Conservation (phyloP, 2,113 vertebrate species). For the Albula glossodonta region DNA sequence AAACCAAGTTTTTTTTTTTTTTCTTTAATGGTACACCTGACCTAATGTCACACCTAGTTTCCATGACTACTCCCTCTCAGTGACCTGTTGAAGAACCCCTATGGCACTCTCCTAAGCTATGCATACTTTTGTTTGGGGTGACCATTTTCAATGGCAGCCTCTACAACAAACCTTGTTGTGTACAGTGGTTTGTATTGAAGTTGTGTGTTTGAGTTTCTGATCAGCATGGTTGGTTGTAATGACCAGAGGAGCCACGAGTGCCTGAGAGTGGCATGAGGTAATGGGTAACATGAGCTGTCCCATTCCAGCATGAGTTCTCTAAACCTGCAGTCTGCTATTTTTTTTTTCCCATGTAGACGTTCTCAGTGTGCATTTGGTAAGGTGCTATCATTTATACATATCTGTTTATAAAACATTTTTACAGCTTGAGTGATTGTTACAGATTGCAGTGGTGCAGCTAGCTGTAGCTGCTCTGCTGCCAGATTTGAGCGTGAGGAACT, state of each 20-base stretch:
- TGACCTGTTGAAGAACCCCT: not conserved
- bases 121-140: not conserved
- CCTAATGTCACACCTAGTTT: not conserved
- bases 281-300: not conserved
- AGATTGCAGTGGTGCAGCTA: not conserved
- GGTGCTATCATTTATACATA: not conserved
- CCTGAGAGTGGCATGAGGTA: not conserved
- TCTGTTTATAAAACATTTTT: not conserved
- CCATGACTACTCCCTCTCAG: not conserved
- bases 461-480: not conserved
- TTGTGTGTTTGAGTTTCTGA: too few relatives aligned
- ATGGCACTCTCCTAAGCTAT: not conserved
- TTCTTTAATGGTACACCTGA: not conserved
- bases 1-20: not conserved
- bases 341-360: not conserved
- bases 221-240: not conserved
- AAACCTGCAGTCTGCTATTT: not conserved
- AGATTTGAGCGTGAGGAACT: constrained; percentile 12
- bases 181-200: not conserved
- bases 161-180: not conserved
- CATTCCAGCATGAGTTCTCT: not conserved
- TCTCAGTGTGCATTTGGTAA: not conserved
- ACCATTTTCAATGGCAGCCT: not conserved
- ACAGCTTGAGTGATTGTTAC: not conserved
- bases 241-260: not conserved